These are phyloP conservation scores for Phasia obesa DNA, from an alignment of 2,888 invertebrate species.

Conservation along the genomic window DNA sequence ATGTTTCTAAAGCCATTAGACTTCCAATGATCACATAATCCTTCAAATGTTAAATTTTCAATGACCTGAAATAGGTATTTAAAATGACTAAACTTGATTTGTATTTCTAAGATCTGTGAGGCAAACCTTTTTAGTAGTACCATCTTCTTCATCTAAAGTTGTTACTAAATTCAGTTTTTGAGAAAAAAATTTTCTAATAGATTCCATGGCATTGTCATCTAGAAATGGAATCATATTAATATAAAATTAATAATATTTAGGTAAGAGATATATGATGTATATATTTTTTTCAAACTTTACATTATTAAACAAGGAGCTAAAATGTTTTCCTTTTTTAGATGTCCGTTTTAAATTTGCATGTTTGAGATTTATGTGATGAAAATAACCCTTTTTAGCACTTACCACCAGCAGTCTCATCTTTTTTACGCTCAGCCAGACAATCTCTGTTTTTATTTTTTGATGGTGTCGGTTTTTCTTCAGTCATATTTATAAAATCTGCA, in stretches of 20 bases:
- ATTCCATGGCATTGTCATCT: slow-evolving; percentile 84
- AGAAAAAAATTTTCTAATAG: slow-evolving; percentile 86
- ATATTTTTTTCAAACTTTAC: too few relatives aligned
- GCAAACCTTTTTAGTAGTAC: slow-evolving; percentile 72
- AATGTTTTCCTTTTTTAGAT: too few relatives aligned
- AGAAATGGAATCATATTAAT: neutral
- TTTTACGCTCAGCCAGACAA: neutral
- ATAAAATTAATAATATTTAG: too few relatives aligned
- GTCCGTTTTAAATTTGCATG: too few relatives aligned
- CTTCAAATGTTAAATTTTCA: slow-evolving; percentile 88
- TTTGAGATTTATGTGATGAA: too few relatives aligned
- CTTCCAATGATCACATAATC: slow-evolving; percentile 90
- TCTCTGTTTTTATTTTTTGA: slow-evolving; percentile 56
- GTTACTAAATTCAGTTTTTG: slow-evolving; percentile 85
- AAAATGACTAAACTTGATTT: too few relatives aligned
- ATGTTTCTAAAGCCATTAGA: slow-evolving; percentile 91
- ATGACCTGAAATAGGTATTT: slow-evolving; percentile 86
- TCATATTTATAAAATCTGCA: slow-evolving; percentile 61
- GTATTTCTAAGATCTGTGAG: neutral
- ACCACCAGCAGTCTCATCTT: slow-evolving; percentile 20
- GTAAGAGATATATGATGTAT: too few relatives aligned
- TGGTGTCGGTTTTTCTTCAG: slow-evolving; percentile 65
- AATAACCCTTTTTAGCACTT: neutral
- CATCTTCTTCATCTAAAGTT: slow-evolving; percentile 71
- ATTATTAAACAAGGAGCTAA: too few relatives aligned